Base-by-base conservation (phyloP, 1,140 invertebrate genomes). In the Heliconius hermathena region DNA sequence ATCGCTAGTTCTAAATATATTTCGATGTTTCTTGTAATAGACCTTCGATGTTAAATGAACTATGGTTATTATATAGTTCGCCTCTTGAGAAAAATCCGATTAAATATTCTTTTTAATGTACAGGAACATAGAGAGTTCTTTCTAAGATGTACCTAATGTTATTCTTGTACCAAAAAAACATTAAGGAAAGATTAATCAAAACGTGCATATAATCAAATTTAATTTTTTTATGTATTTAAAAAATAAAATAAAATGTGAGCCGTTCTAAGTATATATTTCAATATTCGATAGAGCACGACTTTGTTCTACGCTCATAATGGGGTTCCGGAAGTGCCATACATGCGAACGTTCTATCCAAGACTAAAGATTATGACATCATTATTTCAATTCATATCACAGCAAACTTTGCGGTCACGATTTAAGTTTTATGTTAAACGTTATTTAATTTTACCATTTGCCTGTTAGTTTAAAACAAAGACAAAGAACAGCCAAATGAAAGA, bases 311-410 rank as follows among this genome's bases (percentile, higher is more conserved):
- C 79, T 77, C 74, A 74, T 73, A 77, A 81, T 77, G 60, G 79
- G 60, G 49, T 74, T 75, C 79, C 75, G 79, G 79, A 81, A 81
- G 76, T 46, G 73, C 71, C 71, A 77, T 71, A 74, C 75, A 66
- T 38, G 20, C 75, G 79, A 36, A 26, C 29, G 49, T 74, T 80
- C 74, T 76, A 76, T 80, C 46, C 78, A 75, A 29, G 41, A 66
- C 74, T 49, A 72, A 41, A 77, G 66, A 72, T 70, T 71, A 71
- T 80, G 78, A 80, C 78, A 80, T 76, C 66, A 73, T 71, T 46
- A 71, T 41, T 72, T 80, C 49, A 76, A 80, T 80, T 76, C 54
- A 80, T 76, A 66, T 66, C 60, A 66, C 60, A 66, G 60, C 60
- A 66, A 66, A 66, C 60, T 9, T 66, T 6, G 60, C 11, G 60